phyloP scores from a whole-genome alignment of 2,113 vertebrate species.

The Muntiacus muntjak region DNA sequence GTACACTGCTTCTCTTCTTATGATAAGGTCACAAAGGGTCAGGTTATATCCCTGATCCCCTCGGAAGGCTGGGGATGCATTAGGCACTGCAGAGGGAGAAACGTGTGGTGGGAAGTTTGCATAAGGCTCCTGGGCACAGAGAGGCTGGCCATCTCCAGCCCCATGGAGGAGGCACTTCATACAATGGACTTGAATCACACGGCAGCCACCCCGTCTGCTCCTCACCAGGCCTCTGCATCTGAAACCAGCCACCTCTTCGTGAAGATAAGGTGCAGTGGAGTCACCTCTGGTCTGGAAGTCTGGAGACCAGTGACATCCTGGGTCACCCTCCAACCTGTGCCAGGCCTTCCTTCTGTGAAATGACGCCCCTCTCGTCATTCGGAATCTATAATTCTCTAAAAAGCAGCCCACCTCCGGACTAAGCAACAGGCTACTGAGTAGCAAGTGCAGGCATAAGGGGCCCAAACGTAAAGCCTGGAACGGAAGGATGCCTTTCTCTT shows the following conservation, averaged over 20 bases:
- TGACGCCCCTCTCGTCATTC: not conserved
- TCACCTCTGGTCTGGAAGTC: not conserved
- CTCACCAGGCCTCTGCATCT: not conserved
- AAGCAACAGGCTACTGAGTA: not conserved
- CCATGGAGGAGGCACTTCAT: not conserved
- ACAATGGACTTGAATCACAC: accelerated
- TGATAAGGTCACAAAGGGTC: not conserved
- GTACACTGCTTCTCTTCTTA: not conserved
- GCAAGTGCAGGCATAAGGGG: not conserved
- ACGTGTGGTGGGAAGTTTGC: not conserved
- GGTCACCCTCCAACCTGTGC: not conserved
- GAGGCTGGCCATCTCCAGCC: not conserved
- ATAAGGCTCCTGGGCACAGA: not conserved
- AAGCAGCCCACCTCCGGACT: not conserved
- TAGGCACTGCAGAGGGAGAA: not conserved
- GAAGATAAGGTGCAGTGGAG: not conserved
- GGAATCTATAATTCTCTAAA: not conserved
- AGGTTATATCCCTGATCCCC: not conserved
- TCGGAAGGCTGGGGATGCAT: not conserved
- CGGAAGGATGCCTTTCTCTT: not conserved
- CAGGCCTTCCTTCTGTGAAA: not conserved
- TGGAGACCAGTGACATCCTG: not conserved
- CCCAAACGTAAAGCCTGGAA: not conserved
- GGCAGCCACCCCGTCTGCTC: not conserved
- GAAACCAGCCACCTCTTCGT: not conserved